A percentile compares a stretch with the other conserved stretches of the same genome.
Evolutionary conservation across 2,888 invertebrate genomes (phyloP).

Genomic region (Clostera curtula): DNA sequence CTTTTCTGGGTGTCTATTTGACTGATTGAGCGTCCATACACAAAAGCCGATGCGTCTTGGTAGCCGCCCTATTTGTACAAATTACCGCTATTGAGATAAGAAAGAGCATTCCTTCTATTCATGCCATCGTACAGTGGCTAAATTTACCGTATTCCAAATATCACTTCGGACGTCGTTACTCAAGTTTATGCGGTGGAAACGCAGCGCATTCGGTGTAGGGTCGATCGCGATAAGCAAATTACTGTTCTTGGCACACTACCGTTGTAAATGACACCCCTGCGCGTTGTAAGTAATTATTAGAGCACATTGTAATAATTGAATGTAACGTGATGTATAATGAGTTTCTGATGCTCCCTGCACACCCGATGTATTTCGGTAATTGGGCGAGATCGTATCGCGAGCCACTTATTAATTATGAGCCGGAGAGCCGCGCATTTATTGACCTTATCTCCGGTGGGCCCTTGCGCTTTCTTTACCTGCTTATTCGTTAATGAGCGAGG

Average conservation of each 20-base stretch:
- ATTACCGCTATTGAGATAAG: no score
- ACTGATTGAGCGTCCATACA: no score
- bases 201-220: no score
- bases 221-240: background rate
- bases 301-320: constrained; percentile 39
- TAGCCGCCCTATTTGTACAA: no score
- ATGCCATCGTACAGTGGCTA: no score
- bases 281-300: constrained; percentile 22
- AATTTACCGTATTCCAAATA: no score
- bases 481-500: constrained; percentile 52
- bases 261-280: background rate
- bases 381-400: constrained; percentile 50
- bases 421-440: constrained; percentile 60
- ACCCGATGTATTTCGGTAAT: constrained; percentile 52
- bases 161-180: no score
- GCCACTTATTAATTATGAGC: constrained; percentile 61
- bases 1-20: no score
- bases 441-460: constrained; percentile 67
- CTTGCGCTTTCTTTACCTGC: constrained; percentile 50
- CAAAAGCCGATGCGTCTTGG: no score
- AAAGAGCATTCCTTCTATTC: no score
- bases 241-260: background rate
- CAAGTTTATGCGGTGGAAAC: no score
- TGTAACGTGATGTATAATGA: constrained; percentile 35
- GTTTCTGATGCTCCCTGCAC: constrained; percentile 37